Evolutionary conservation across 2,888 invertebrate species (phyloP).

Genomic region (Platycheirus rosarum): DNA sequence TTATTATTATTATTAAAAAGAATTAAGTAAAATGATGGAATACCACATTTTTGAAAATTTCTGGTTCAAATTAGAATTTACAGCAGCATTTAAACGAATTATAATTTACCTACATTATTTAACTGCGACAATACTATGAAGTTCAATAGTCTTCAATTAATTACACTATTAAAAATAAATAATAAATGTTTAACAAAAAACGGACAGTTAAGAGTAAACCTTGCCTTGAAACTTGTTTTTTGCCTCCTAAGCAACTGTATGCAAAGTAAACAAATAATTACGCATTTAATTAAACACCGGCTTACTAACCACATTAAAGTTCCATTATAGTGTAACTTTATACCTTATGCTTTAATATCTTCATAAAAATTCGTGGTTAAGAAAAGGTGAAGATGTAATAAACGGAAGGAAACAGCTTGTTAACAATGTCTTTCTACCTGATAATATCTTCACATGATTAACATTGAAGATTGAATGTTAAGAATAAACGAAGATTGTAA

Average conservation of each 20-base stretch:
- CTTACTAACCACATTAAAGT: slow-evolving; percentile 6
- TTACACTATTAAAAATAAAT: no score
- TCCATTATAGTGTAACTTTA: neutral
- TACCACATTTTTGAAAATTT: no score
- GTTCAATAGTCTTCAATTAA: no score
- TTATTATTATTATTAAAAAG: no score
- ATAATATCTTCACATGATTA: neutral
- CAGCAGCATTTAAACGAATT: no score
- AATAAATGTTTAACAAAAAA: no score
- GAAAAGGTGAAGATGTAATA: neutral
- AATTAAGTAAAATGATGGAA: no score
- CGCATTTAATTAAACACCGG: slow-evolving; percentile 13
- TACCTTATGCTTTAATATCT: slow-evolving; percentile 3
- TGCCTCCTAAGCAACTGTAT: neutral
- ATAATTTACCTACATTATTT: no score
- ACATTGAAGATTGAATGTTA: neutral
- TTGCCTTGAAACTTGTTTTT: slow-evolving; percentile 14
- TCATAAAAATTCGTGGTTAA: neutral
- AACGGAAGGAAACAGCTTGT: neutral
- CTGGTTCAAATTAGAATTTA: no score
- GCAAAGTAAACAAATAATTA: slow-evolving; percentile 7
- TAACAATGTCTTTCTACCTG: neutral
- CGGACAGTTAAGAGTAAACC: neutral
- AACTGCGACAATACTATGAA: no score
- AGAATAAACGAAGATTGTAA: no score